A percentile compares a stretch with the other conserved stretches of the same genome.
These are phyloP conservation scores for Dioctria linearis DNA, from an alignment of 2,888 invertebrate species.

Conservation along the genomic window DNA sequence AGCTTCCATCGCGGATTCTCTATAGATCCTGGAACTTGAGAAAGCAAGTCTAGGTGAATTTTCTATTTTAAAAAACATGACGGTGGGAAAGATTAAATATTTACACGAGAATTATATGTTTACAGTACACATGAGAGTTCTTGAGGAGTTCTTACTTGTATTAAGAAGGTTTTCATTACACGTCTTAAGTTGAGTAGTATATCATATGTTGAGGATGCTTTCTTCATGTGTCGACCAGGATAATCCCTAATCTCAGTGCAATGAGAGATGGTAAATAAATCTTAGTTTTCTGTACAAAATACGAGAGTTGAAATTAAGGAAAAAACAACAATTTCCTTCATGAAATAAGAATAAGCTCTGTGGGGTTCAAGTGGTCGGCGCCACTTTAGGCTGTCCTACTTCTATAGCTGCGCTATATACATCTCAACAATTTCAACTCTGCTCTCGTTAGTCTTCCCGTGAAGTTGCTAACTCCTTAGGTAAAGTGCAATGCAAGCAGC, in stretches of 20 bases:
- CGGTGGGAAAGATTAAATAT: not conserved
- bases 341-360: not conserved
- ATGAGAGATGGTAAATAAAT: not conserved
- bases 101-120: constrained; percentile 6
- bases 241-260: not conserved
- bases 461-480: constrained; percentile 16
- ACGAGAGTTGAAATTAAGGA: constrained; percentile 16
- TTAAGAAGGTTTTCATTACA: constrained; percentile 26
- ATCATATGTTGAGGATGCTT: constrained; percentile 1
- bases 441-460: not conserved
- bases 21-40: not conserved
- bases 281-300: not conserved
- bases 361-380: constrained; percentile 14
- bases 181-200: not conserved
- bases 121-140: not conserved
- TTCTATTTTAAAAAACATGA: not conserved
- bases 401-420: not conserved
- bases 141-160: constrained; percentile 14
- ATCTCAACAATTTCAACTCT: constrained; percentile 11
- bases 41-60: not conserved
- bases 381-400: constrained; percentile 30
- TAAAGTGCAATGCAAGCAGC: constrained; percentile 23
- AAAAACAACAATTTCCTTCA: constrained; percentile 6
- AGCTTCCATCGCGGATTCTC: not conserved
- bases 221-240: constrained; percentile 8